Conservation (phyloP, 2,888 invertebrate species). For the Buathra laborator region DNA sequence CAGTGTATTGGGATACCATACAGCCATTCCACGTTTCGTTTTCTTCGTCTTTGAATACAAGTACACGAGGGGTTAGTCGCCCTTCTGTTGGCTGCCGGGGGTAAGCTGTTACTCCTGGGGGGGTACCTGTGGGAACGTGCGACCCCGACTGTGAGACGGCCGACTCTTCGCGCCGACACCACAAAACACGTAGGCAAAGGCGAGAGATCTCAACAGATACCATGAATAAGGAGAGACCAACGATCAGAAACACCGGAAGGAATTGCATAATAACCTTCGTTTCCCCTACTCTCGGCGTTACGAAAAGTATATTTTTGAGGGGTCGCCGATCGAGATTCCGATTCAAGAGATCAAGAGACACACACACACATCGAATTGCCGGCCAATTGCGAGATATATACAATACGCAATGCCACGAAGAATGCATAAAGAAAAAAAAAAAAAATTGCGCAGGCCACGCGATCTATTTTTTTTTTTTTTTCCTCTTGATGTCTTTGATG, state of each 20-base stretch:
- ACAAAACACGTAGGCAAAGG: conserved; percentile 24
- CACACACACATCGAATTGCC: neutral
- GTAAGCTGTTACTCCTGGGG: conserved; percentile 39
- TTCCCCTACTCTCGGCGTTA: neutral
- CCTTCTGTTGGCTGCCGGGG: conserved; percentile 25
- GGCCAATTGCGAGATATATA: conserved; percentile 39
- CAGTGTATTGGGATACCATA: neutral
- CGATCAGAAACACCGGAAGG: conserved; percentile 49
- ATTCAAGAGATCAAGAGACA: neutral
- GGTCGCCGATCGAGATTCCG: conserved; percentile 2
- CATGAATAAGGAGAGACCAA: conserved; percentile 8
- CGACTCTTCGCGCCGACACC: neutral
- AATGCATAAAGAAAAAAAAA: conserved; percentile 29
- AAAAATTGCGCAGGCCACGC: conserved; percentile 69
- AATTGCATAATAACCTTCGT: conserved; percentile 61
- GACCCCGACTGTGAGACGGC: conserved; percentile 46
- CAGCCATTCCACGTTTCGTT: conserved; percentile 42
- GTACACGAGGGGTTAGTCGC: conserved; percentile 34
- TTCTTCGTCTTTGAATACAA: conserved; percentile 54
- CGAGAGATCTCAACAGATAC: neutral
- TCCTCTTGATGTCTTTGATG: conserved; percentile 41
- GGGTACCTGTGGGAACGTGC: conserved; percentile 74
- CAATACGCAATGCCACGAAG: conserved; percentile 13
- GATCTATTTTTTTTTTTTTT: conserved; percentile 71
- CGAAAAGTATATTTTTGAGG: conserved; percentile 31